A percentile compares a stretch with the other conserved stretches of the same genome.
Evolutionary conservation across 1,140 invertebrate species (phyloP).

Genomic region (Sarcophaga bullata): DNA sequence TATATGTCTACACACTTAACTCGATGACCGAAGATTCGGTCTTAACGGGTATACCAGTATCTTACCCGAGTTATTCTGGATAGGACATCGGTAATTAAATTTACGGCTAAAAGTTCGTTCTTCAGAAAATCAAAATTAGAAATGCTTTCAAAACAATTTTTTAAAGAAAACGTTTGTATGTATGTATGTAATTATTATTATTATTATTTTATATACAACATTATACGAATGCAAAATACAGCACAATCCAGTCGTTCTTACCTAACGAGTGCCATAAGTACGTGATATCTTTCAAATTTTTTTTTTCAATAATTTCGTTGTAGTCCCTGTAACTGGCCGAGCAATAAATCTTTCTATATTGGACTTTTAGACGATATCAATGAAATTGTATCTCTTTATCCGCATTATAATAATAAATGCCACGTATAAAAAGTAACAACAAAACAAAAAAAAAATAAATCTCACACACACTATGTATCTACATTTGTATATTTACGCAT

Average conservation of each 20-base stretch:
- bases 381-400: slow-evolving; percentile 66
- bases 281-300: background rate
- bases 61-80: no score
- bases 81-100: no score
- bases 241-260: background rate
- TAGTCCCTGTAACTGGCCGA: slow-evolving; percentile 44
- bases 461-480: background rate
- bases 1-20: no score
- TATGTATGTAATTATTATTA: no score
- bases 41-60: no score
- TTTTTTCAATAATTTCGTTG: slow-evolving; percentile 1
- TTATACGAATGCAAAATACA: background rate
- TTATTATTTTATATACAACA: no score
- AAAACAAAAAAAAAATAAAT: background rate
- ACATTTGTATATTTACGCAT: slow-evolving; percentile 23
- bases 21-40: no score
- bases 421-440: slow-evolving; percentile 40
- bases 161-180: no score
- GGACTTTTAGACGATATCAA: slow-evolving; percentile 65
- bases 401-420: slow-evolving; percentile 65
- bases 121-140: no score
- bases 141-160: no score
- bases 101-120: no score
- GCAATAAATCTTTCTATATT: slow-evolving; percentile 64
- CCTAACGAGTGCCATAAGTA: background rate